Evolutionary conservation across 2,113 vertebrate genomes (phyloP).

Genomic region (Lophochroa leadbeateri): DNA sequence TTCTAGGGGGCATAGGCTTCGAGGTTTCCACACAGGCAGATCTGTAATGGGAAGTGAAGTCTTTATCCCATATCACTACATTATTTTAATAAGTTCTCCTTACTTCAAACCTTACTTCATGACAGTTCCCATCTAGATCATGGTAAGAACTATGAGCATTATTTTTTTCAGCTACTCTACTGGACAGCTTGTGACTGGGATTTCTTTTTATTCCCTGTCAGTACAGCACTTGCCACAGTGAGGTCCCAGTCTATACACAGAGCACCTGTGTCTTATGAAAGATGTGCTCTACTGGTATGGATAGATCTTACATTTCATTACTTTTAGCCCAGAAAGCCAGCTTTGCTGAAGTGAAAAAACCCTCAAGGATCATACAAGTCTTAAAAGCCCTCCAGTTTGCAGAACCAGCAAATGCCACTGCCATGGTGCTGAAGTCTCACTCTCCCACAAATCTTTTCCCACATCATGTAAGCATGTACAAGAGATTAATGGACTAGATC

Average conservation of each 20-base stretch:
- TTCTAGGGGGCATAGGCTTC: background rate
- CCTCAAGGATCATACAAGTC: background rate
- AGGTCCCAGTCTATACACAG: background rate
- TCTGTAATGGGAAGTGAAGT: background rate
- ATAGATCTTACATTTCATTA: background rate
- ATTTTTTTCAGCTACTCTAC: background rate
- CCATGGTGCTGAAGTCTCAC: rapidly evolving
- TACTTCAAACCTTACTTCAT: background rate
- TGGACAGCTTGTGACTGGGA: background rate
- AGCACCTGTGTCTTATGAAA: background rate
- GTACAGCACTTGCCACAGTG: too few relatives aligned
- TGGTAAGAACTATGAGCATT: background rate
- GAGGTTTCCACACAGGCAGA: background rate
- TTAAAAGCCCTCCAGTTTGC: background rate
- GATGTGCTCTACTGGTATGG: background rate
- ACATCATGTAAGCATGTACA: background rate
- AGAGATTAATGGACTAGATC: background rate
- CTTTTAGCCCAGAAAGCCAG: background rate
- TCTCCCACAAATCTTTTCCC: background rate
- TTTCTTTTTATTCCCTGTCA: background rate
- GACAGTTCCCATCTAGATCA: background rate
- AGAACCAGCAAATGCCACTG: background rate
- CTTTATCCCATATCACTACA: background rate
- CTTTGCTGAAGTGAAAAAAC: background rate
- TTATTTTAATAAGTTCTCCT: constrained; percentile 3